Conservation (phyloP, 2,797 vertebrate genomes). For the Kryptopterus vitreolus region DNA sequence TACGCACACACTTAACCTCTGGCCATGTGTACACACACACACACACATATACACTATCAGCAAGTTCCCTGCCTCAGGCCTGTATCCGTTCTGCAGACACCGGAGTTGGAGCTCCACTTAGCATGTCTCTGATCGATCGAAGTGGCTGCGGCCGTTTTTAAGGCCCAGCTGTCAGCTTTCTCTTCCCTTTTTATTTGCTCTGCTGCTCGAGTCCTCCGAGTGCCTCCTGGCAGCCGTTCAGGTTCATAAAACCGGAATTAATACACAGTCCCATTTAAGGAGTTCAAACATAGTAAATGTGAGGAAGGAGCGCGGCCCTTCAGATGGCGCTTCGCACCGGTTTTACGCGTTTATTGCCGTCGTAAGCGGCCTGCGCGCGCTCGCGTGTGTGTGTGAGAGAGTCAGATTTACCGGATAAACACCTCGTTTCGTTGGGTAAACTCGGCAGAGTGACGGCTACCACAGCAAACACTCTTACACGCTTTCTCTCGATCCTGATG, state of each 20-base stretch:
- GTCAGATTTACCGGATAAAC: conserved; percentile 37
- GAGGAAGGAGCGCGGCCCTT: neutral
- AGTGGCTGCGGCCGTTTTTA: conserved; percentile 22
- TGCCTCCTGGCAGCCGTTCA: neutral
- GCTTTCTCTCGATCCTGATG: conserved; percentile 12
- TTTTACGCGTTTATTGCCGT: conserved; percentile 1
- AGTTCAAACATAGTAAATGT: neutral
- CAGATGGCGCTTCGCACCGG: neutral
- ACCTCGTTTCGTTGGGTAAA: conserved; percentile 36
- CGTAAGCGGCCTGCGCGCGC: neutral
- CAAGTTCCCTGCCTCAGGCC: neutral
- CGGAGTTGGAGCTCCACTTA: neutral
- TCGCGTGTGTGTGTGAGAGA: conserved; percentile 18
- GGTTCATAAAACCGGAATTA: neutral
- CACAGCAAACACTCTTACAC: conserved; percentile 19
- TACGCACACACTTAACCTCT: conserved; percentile 6
- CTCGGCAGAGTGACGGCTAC: conserved; percentile 8
- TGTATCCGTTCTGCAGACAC: conserved; percentile 12
- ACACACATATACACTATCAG: neutral
- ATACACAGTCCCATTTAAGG: neutral
- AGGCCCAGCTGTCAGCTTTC: neutral
- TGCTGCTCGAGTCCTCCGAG: neutral
- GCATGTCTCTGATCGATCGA: conserved; percentile 10
- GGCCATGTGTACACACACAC: neutral
- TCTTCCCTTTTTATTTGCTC: neutral